Conservation (phyloP, 2,797 vertebrate genomes). For the Gallinago solitaria region DNA sequence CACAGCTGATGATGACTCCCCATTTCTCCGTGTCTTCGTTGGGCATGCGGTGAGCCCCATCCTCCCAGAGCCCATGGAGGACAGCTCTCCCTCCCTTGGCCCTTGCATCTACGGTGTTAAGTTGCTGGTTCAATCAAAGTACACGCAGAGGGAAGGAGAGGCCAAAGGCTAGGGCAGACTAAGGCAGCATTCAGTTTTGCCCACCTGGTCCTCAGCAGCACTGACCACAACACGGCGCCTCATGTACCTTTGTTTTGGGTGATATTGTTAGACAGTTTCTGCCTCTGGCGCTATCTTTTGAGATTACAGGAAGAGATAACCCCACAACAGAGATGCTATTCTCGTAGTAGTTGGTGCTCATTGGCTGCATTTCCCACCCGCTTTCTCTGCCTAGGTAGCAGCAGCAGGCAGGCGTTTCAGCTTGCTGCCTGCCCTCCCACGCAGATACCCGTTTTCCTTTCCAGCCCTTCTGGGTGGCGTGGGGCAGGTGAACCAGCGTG, state of each 20-base stretch:
- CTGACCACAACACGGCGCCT: fast-evolving
- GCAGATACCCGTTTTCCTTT: background rate
- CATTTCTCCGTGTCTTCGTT: fast-evolving
- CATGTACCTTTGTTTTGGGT: background rate
- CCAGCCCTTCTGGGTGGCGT: background rate
- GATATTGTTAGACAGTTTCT: background rate
- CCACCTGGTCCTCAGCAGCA: background rate
- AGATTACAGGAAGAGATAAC: conserved; percentile 45
- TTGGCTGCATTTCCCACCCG: background rate
- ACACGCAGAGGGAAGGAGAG: background rate
- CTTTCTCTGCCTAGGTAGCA: background rate
- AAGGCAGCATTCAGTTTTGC: fast-evolving
- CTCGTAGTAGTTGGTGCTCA: background rate
- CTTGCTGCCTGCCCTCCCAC: conserved; percentile 3
- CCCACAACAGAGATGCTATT: background rate
- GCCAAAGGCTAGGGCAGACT: background rate
- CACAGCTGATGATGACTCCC: fast-evolving
- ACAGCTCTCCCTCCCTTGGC: background rate
- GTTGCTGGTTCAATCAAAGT: background rate
- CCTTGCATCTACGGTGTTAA: fast-evolving
- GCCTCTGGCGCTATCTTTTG: background rate
- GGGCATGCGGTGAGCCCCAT: fast-evolving
- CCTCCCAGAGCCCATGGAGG: fast-evolving
- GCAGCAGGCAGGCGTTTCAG: background rate
- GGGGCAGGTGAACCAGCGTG: fast-evolving